Conservation (phyloP, 2,888 invertebrate genomes). For the Carterocephalus palaemon region DNA sequence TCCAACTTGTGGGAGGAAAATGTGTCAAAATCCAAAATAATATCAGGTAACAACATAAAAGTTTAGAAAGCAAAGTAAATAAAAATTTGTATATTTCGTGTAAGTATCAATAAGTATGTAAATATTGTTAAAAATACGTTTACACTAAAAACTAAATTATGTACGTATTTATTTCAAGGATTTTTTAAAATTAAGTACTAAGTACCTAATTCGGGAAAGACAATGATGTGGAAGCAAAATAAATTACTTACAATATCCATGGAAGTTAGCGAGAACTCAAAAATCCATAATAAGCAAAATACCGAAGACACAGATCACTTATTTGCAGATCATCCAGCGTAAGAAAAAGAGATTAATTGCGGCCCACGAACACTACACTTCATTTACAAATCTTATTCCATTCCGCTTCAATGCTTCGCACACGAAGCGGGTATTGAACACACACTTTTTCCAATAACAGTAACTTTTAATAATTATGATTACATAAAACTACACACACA, state of each 20-base stretch:
- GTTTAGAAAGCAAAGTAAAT: too few species aligned
- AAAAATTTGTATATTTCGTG: too few species aligned
- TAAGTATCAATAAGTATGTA: too few species aligned
- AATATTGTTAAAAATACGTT: too few species aligned
- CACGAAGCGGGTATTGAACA: constrained; percentile 44
- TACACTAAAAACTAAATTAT: too few species aligned
- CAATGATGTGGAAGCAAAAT: too few species aligned
- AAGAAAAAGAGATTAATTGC: constrained; percentile 47
- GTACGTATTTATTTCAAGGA: too few species aligned
- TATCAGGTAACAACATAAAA: too few species aligned
- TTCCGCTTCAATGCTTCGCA: constrained; percentile 43
- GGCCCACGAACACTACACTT: constrained; percentile 58
- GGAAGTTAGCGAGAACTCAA: constrained; percentile 56
- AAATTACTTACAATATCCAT: constrained; percentile 69
- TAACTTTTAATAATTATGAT: constrained; percentile 51
- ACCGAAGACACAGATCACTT: constrained; percentile 63
- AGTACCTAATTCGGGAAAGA: too few species aligned
- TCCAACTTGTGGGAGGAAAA: too few species aligned
- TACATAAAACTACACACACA: constrained; percentile 75
- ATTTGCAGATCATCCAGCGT: constrained; percentile 53
- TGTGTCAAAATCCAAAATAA: too few species aligned
- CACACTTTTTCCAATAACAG: constrained; percentile 53
- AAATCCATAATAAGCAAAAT: constrained; percentile 67
- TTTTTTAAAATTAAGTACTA: too few species aligned
- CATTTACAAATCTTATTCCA: constrained; percentile 47